A percentile compares a stretch with the other conserved stretches of the same genome.
These are phyloP conservation scores for Oscheius myriophilus DNA, from an alignment of 2,888 invertebrate genomes.

Conservation along the genomic window DNA sequence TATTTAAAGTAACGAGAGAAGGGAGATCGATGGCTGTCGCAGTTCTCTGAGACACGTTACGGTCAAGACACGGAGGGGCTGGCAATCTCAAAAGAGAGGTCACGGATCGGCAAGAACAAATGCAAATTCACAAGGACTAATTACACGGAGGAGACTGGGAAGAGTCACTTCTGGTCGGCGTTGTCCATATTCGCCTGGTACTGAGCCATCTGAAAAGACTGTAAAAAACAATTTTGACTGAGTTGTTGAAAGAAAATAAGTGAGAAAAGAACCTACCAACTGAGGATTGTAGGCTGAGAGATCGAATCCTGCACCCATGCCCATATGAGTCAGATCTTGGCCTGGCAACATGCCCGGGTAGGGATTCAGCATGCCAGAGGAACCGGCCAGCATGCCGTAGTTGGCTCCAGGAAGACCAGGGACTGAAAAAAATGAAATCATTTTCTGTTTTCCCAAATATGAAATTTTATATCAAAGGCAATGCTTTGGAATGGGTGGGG, in stretches of 20 bases:
- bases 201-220: constrained; percentile 41
- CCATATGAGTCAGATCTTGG: constrained; percentile 50
- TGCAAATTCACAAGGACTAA: background rate
- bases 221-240: background rate
- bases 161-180: constrained; percentile 19
- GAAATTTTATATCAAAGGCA: no score
- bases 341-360: constrained; percentile 50
- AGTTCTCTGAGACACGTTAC: no score
- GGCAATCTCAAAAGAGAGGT: no score
- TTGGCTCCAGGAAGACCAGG: constrained; percentile 29
- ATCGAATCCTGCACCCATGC: constrained; percentile 50
- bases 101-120: background rate
- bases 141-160: background rate
- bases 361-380: constrained; percentile 25
- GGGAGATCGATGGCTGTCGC: no score
- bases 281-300: constrained; percentile 56
- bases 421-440: no score
- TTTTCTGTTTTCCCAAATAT: no score
- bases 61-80: no score
- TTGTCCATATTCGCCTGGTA: constrained; percentile 51
- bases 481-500: no score
- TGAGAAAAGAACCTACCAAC: constrained; percentile 38
- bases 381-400: constrained; percentile 35
- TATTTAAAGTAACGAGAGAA: no score
- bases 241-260: background rate